These are phyloP conservation scores for Cichlasoma orientale DNA, from an alignment of 2,797 vertebrate genomes.

Conservation along the genomic window DNA sequence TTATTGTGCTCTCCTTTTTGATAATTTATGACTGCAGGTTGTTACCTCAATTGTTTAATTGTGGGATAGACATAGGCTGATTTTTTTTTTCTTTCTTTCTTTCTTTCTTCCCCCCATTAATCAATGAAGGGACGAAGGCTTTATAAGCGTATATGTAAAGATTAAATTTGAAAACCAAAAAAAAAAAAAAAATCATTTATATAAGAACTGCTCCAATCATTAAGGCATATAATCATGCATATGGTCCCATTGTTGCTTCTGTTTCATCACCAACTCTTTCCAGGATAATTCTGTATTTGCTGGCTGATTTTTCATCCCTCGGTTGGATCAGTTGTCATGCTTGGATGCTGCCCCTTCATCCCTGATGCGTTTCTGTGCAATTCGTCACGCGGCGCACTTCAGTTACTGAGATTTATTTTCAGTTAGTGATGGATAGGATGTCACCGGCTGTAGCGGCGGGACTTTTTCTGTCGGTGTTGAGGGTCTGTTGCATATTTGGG, in stretches of 20 bases:
- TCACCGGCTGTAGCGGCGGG: neutral
- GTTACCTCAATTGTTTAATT: constrained; percentile 32
- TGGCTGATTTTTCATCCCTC: neutral
- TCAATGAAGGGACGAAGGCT: constrained; percentile 11
- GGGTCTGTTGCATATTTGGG: constrained; percentile 7
- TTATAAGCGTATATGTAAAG: constrained; percentile 27
- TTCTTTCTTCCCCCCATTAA: neutral
- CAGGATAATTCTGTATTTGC: constrained; percentile 43
- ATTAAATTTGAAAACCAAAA: constrained; percentile 12
- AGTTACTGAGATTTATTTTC: neutral
- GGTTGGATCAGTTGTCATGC: constrained; percentile 10
- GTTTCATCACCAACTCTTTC: constrained; percentile 21
- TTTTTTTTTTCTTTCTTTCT: neutral
- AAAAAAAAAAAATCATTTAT: neutral
- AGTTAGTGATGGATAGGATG: constrained; percentile 23
- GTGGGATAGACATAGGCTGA: constrained; percentile 28
- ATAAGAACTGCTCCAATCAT: constrained; percentile 28
- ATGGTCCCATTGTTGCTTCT: constrained; percentile 17
- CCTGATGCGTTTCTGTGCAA: constrained; percentile 9
- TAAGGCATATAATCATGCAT: constrained; percentile 24
- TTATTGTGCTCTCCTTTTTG: constrained; percentile 42
- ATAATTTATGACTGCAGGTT: constrained; percentile 46
- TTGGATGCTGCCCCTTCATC: constrained; percentile 41
- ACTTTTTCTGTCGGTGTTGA: constrained; percentile 10
- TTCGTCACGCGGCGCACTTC: constrained; percentile 1